Evolutionary conservation across 1,140 invertebrate species (phyloP).

Genomic region (Camponotus pennsylvanicus): DNA sequence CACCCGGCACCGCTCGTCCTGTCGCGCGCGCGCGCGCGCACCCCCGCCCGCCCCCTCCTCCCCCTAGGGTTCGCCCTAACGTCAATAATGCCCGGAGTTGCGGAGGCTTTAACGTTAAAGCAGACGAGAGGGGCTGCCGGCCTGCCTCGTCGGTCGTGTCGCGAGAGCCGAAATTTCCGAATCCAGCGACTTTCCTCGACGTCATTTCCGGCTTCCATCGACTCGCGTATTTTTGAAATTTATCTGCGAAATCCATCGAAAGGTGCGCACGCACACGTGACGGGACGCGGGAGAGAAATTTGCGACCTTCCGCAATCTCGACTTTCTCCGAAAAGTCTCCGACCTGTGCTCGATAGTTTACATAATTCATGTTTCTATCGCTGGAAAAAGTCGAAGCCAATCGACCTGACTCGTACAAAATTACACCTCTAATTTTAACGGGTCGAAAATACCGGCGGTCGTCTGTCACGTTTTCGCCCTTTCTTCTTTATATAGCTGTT

Average conservation of each 20-base stretch:
- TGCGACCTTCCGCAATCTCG: not conserved
- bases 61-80: constrained; percentile 1
- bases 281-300: not conserved
- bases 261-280: too few relatives aligned
- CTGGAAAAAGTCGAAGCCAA: not conserved
- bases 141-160: not conserved
- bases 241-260: too few relatives aligned
- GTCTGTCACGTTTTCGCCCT: not conserved
- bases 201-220: constrained; percentile 6
- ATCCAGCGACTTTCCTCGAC: constrained; percentile 9
- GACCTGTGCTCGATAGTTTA: not conserved
- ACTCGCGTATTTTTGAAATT: too few relatives aligned
- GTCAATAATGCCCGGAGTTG: constrained; percentile 39
- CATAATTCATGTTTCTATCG: not conserved
- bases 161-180: not conserved
- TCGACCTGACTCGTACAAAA: not conserved
- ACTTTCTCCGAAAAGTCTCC: not conserved
- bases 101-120: constrained; percentile 58
- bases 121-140: not conserved
- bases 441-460: not conserved
- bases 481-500: not conserved
- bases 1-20: constrained; percentile 58
- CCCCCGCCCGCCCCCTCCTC: not conserved
- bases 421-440: not conserved
- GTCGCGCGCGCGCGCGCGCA: not conserved